Evolutionary conservation across 2,888 invertebrate species (phyloP), one percentile per base, ranked within the genome.

Genomic region (Stegophylla sp.): DNA sequence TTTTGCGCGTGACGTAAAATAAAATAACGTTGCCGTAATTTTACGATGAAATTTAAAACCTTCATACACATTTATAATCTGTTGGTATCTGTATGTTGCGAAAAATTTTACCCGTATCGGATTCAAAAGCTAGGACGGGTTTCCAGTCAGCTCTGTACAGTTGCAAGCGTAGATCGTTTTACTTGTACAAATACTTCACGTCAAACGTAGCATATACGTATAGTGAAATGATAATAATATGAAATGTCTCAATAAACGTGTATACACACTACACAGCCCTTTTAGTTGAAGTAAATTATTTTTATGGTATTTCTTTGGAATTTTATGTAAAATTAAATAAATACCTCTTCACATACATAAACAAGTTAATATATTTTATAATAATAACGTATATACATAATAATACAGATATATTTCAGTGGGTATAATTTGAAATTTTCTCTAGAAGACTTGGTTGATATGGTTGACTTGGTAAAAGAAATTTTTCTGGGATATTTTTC

Each of bases 91-190:
- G n/a, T n/a, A n/a, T n/a, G n/a, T n/a, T 56, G 5, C 7, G 10
- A 63, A 0, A n/a, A 53, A 71, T 56, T 71, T 53, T 53, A 71
- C 34, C 34, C 41, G 53, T 53, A n/a, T 53, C 53, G 23, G 20
- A 17, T 41, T 41, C 15, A 69, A 53, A 53, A 28, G 20, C 69
- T 69, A 51, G 34, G 51, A 51, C 69, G 51, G 34, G 69, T 69
- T 69, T 69, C 20, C 9, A 20, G 28, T 20, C 34, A 9, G 3
- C 56, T 23, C 20, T 20, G 7, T 1, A 51, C 5, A 48, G 15
- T 69, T 20, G 13, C 20, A 51, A n/a, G 23, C 26, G 28, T 12
- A 69, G 53, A 53, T 53, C 28, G 41, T 41, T 53, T 71, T 53
- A 53, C 53, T 41, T 53, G 53, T 53, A 53, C 53, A 53, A 71